Conservation (phyloP, 1,140 invertebrate species). For the Tetramorium simillimum region DNA sequence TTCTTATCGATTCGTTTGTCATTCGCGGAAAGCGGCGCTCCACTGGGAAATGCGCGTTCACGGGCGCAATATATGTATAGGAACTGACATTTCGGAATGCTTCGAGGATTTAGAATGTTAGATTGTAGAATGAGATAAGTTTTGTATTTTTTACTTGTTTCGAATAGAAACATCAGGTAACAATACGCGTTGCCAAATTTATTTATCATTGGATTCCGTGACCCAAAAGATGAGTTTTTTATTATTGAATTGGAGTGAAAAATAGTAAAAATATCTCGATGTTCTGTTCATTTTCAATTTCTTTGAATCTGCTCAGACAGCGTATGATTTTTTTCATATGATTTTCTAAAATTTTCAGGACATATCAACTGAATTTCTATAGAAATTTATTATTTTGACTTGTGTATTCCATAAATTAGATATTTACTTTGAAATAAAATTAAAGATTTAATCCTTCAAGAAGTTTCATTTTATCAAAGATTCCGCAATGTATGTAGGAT, state of each 20-base stretch:
- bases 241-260: background rate
- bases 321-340: too few species aligned
- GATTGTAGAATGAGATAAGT: background rate
- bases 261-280: background rate
- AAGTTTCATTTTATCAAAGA: background rate
- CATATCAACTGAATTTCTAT: background rate
- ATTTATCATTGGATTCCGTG: background rate
- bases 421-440: background rate
- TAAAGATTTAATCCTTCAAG: background rate
- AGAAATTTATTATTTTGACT: background rate
- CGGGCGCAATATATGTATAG: background rate
- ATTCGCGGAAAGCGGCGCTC: background rate
- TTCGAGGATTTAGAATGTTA: background rate
- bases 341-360: background rate
- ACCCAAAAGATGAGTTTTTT: background rate
- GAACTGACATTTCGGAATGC: background rate
- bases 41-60: slow-evolving; percentile 66
- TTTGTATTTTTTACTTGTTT: background rate
- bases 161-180: background rate
- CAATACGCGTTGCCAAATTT: background rate
- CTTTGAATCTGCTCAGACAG: background rate
- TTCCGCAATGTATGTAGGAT: background rate
- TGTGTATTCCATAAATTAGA: background rate
- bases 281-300: background rate
- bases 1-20: slow-evolving; percentile 35